phyloP scores from a whole-genome alignment of 1,140 invertebrate species.

The Marisa cornuarietis region DNA sequence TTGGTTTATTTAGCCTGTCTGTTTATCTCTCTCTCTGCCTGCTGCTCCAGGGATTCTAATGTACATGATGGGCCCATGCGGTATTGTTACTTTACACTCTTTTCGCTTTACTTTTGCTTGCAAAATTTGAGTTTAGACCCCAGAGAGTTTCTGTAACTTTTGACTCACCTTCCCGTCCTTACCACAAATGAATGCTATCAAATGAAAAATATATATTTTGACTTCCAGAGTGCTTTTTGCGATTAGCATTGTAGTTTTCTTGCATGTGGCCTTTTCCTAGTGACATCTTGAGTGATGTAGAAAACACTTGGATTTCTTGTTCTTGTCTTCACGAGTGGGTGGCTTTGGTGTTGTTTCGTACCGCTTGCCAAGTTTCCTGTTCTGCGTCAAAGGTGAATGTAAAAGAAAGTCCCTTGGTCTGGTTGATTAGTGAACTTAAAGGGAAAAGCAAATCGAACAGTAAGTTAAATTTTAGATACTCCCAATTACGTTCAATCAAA shows the following conservation, averaged over 20 bases:
- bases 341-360: too few relatives aligned
- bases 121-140: neutral
- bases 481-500: too few relatives aligned
- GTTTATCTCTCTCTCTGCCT: neutral
- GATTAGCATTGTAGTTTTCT: neutral
- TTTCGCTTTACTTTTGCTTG: conserved; percentile 11
- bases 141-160: neutral
- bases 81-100: conserved; percentile 43
- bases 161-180: neutral
- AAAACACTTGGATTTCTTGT: too few relatives aligned
- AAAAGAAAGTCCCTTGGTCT: too few relatives aligned
- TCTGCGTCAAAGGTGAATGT: too few relatives aligned
- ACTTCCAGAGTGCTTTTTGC: neutral
- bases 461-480: too few relatives aligned
- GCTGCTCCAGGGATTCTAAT: conserved; percentile 45
- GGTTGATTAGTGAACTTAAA: too few relatives aligned
- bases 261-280: neutral
- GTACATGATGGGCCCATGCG: conserved; percentile 56
- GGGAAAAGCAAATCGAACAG: too few relatives aligned
- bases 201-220: neutral
- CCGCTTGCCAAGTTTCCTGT: too few relatives aligned
- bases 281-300: too few relatives aligned
- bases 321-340: too few relatives aligned
- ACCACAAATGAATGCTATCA: neutral
- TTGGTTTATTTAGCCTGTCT: neutral